Base-by-base conservation (phyloP, 1,140 invertebrate species). In the Paracyclopina nana region DNA sequence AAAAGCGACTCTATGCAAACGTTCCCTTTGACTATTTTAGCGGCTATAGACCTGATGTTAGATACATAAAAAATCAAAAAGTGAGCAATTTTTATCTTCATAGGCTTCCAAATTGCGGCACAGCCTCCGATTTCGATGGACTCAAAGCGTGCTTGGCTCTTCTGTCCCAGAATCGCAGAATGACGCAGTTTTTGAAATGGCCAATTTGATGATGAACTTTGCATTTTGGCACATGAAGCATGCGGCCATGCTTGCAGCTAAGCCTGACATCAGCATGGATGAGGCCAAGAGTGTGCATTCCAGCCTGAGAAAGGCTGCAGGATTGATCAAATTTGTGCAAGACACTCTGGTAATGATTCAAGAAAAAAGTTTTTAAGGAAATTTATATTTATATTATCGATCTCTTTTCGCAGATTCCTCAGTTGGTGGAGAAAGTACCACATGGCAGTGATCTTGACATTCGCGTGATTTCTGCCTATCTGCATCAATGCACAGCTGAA, bases 191-290 rank as follows among this genome's bases (percentile, higher is more conserved):
- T 80, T 71, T 64, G 78, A 80, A 64, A 64, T 72, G 41, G 66
- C 73, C 29, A 73, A 69, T 41, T 73, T 79, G 58, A 68, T 68
- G 22, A 63, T 76, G 14, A 77, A 78, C 60, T 57, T 77, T 54
- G 77, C 68, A 2, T 59, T 80, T 46, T 79, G 76, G 76, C 72
- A 74, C 53, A 78, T 76, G 62, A 79, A 80, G 60, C 76, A 77
- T 66, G 74, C 76, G 34, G 72, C 75, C 16, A 73, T 73, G 64
- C 63, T 77, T 53, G 75, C 74, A 55, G 71, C 68, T 11, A 76
- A 76, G 58, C 72, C 77, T 56, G 70, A 76, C 44, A 71, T 77
- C 28, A 67, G 59, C 30, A 76, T 77, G 69, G 68, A 75, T 42
- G 75, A 78, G 60, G 75, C 76, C 4, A 80, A 80, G 63, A 70